Evolutionary conservation across 1,140 invertebrate genomes (phyloP), one percentile per base, ranked within the genome.

Genomic region (Cydia fagiglandana): DNA sequence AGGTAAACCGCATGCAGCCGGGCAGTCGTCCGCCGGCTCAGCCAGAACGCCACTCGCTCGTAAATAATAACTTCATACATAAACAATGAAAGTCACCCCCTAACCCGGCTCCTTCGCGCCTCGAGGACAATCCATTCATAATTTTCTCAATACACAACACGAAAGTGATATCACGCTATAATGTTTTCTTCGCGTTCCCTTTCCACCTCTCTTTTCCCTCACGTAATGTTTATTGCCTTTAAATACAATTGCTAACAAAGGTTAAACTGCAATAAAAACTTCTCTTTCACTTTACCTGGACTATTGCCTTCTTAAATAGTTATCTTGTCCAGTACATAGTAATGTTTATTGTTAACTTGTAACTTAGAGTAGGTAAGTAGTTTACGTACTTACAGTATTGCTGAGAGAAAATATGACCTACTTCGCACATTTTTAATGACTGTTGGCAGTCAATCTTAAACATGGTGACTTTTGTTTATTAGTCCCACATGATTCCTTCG

Each of bases 11-110:
- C 66, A 70, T 61, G 15, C 30, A 38, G 34, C 30, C 28, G 6
- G 64, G 64, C 28, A 50, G 47, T 4, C 66, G 66, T n/a, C 66
- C 38, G 38, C 17, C 30, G 66, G 66, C 34, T 70, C 12, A 64
- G 53, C 20, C 13, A 68, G 73, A 47, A 68, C 76, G 73, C 77
- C 77, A 75, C 80, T 81, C 74, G 81, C 76, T 84, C 83, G 81
- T 88, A 89, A 88, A 89, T 87, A 89, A 87, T 87, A 89, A 86
- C 83, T 87, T 87, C 85, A 88, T 89, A 83, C 86, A 89, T 88
- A 89, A 85, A 87, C 84, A 86, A 87, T 87, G 83, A 81, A 84
- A 81, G 83, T 78, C 75, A 81, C 78, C 77, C 77, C 76, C 74
- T 78, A 50, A 75, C 81, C 75, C 75, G 64, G 76, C 78, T 84